Conservation (phyloP, 2,113 vertebrate genomes). For the Dasyurus viverrinus region DNA sequence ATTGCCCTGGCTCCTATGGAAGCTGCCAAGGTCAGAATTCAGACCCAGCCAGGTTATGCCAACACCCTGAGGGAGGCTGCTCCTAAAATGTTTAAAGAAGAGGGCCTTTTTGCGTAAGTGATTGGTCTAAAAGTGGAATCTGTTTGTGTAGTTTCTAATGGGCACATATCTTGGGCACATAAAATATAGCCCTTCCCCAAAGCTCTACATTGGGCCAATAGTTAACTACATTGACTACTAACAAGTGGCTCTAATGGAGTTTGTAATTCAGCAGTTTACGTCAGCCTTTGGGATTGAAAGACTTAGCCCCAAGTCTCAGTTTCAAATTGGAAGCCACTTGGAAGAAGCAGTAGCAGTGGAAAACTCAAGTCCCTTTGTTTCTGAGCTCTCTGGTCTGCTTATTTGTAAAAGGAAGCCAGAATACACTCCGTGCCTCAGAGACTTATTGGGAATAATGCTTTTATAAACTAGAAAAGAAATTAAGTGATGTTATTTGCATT, state of each 20-base stretch:
- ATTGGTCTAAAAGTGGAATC: constrained; percentile 12
- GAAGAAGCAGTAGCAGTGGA: not conserved
- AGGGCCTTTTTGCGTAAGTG: constrained; percentile 97
- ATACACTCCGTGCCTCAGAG: not conserved
- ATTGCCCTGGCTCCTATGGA: constrained; percentile 99
- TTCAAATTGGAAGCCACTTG: not conserved
- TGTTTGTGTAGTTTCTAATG: not conserved
- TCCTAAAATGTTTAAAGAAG: constrained; percentile 97
- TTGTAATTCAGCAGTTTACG: not conserved
- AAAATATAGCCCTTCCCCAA: not conserved
- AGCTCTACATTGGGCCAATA: not conserved
- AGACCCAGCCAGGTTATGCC: constrained; percentile 97
- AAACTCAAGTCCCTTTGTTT: not conserved
- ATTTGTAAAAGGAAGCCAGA: not conserved
- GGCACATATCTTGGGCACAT: not conserved
- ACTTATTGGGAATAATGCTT: not conserved
- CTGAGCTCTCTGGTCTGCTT: not conserved
- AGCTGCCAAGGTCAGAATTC: constrained; percentile 98
- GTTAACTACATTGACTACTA: not conserved
- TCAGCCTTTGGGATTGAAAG: not conserved
- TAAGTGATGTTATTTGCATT: not conserved
- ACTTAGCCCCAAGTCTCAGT: not conserved
- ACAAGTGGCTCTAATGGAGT: not conserved
- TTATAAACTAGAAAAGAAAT: not conserved
- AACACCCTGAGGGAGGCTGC: constrained; percentile 94